Evolutionary conservation across 2,888 invertebrate genomes (phyloP), one percentile per base, ranked within the genome.

Genomic region (Brachyptera risi): DNA sequence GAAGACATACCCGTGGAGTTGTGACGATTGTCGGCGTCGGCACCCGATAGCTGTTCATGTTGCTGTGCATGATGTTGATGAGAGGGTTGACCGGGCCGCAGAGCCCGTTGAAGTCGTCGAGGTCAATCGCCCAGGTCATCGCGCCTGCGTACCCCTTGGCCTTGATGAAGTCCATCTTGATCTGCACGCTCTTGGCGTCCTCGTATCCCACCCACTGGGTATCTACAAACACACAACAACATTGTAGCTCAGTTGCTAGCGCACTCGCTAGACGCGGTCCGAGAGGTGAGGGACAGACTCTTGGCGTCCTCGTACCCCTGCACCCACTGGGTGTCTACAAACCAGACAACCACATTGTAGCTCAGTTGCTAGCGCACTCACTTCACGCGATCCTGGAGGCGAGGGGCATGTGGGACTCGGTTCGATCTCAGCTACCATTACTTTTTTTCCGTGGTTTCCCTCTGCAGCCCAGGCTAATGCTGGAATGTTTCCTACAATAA

Each of bases 81-180:
- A 94, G 75, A 0, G 86, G 81, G 73, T 93, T 91, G 69, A 83
- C 81, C 0, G 83, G 80, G 0, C 93, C 93, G 69, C 94, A 94
- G 1, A 90, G 72, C 0, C 92, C 92, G 61, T 82, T 81, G 73
- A 92, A 94, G 73, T 94, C 94, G 63, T 95, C 94, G 92, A 93
- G 92, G 68, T 91, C 91, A 50, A 93, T 86, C 23, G 94, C 93
- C 94, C 94, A 94, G 17, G 85, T 88, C 94, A 94, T 94, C 0
- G 91, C 92, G 0, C 94, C 94, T 0, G 86, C 86, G 69, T 89
- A 90, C 0, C 92, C 91, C 72, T 87, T 90, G 60, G 82, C 70
- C 71, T 88, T 91, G 67, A 94, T 89, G 79, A 84, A 94, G 72
- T 93, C 87, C 90, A 93, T 91, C 78, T 95, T 95, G 68, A 91